Percentiles rank a stretch among this genome's conserved stretches.
phyloP scores from a whole-genome alignment of 2,113 vertebrate genomes.

The Muntiacus reevesi region DNA sequence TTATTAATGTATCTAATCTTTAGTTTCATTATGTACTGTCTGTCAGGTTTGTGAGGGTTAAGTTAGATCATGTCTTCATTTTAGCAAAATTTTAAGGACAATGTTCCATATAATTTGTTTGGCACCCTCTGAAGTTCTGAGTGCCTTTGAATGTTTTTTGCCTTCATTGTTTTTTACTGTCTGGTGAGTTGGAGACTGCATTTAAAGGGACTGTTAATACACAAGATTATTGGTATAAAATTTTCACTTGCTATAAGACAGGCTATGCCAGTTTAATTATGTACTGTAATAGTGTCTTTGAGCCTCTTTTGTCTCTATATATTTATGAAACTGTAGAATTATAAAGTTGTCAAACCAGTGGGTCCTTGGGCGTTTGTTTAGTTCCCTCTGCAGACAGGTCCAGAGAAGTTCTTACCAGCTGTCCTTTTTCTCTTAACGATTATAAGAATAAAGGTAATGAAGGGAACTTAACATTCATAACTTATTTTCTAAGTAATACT shows the following conservation, averaged over 20 bases:
- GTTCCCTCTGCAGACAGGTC: not conserved
- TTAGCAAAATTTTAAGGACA: not conserved
- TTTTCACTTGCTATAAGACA: not conserved
- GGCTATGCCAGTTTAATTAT: not conserved
- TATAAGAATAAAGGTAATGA: not conserved
- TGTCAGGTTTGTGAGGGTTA: not conserved
- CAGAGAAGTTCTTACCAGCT: not conserved
- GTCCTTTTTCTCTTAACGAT: not conserved
- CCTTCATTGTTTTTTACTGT: not conserved
- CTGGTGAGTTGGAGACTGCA: not conserved
- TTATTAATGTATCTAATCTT: not conserved
- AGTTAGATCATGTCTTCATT: not conserved
- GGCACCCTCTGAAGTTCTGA: not conserved
- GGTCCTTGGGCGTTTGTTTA: not conserved
- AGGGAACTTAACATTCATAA: not conserved
- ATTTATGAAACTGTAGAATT: not conserved
- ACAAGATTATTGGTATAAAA: not conserved
- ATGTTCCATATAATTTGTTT: not conserved
- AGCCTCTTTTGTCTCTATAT: not conserved
- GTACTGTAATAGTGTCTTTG: not conserved
- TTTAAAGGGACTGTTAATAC: not conserved
- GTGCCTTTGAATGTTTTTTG: not conserved
- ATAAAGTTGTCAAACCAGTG: not conserved
- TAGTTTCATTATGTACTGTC: not conserved
- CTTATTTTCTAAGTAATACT: not conserved